phyloP scores from a whole-genome alignment of 2,888 invertebrate species.

The Stenodera caucasica region DNA sequence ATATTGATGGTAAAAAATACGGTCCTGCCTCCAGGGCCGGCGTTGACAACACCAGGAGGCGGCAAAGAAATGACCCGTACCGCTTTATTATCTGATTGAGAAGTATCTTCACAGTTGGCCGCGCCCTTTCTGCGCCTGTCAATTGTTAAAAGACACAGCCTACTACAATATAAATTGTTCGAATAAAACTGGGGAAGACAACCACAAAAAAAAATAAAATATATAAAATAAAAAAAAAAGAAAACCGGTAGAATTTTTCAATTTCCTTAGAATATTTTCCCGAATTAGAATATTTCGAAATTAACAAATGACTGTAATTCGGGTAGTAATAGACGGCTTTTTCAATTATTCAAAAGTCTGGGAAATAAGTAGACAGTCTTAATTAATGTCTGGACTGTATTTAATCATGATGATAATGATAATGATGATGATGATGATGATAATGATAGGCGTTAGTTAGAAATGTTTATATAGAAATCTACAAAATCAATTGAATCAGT shows the following conservation, averaged over 20 bases:
- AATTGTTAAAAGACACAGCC: slow-evolving; percentile 42
- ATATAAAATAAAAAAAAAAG: no score
- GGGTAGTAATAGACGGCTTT: background rate
- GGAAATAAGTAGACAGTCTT: background rate
- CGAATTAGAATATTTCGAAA: background rate
- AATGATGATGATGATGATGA: background rate
- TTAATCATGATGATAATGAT: background rate
- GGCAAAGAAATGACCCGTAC: slow-evolving; percentile 48
- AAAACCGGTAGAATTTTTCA: no score
- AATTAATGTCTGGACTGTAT: slow-evolving; percentile 5
- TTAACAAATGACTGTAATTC: background rate
- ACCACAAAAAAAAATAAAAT: no score
- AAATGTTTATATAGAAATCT: background rate
- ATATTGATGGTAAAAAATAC: background rate
- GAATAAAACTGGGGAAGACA: background rate
- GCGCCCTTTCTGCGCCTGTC: slow-evolving; percentile 47
- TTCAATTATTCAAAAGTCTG: background rate
- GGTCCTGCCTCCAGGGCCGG: slow-evolving; percentile 22
- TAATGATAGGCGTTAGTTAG: background rate
- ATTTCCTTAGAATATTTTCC: slow-evolving; percentile 19
- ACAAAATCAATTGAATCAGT: background rate
- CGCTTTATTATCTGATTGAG: slow-evolving; percentile 45
- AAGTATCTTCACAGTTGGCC: slow-evolving; percentile 48
- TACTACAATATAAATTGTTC: slow-evolving; percentile 29
- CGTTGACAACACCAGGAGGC: slow-evolving; percentile 38